Percentiles rank a stretch among this genome's conserved stretches.
Conservation (phyloP, 2,113 vertebrate genomes). For the Salvelinus namaycush region DNA sequence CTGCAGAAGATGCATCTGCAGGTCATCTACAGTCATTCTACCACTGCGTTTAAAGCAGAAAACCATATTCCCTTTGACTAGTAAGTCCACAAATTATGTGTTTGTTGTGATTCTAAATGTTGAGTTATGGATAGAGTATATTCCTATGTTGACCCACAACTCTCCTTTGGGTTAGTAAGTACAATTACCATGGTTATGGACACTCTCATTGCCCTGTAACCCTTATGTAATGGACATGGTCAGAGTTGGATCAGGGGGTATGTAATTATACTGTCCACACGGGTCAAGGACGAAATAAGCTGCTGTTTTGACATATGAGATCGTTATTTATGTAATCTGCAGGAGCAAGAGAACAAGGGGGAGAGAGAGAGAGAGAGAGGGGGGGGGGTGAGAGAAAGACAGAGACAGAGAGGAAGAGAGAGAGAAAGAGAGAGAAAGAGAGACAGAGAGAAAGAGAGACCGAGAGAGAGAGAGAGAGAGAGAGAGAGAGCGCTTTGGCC, state of each 20-base stretch:
- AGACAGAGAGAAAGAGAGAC: too few species aligned
- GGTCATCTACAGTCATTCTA: conserved; percentile 41
- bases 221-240: conserved; percentile 46
- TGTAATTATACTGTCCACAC: conserved; percentile 44
- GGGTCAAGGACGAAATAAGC: conserved; percentile 25
- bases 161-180: conserved; percentile 11
- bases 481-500: too few species aligned
- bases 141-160: conserved; percentile 21
- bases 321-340: conserved; percentile 65
- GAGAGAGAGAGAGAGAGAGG: background rate
- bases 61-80: background rate
- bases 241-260: conserved; percentile 39
- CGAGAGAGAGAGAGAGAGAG: too few species aligned
- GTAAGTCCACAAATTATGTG: background rate
- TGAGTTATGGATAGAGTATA: background rate
- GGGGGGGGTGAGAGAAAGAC: too few species aligned
- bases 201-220: conserved; percentile 27
- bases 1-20: background rate
- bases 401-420: too few species aligned
- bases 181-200: conserved; percentile 33
- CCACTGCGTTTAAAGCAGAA: conserved; percentile 28
- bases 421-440: too few species aligned
- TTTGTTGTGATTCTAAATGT: background rate
- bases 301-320: conserved; percentile 63
- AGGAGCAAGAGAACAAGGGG: conserved; percentile 22